Conservation (phyloP, 2,113 vertebrate species). For the Xenus cinereus region DNA sequence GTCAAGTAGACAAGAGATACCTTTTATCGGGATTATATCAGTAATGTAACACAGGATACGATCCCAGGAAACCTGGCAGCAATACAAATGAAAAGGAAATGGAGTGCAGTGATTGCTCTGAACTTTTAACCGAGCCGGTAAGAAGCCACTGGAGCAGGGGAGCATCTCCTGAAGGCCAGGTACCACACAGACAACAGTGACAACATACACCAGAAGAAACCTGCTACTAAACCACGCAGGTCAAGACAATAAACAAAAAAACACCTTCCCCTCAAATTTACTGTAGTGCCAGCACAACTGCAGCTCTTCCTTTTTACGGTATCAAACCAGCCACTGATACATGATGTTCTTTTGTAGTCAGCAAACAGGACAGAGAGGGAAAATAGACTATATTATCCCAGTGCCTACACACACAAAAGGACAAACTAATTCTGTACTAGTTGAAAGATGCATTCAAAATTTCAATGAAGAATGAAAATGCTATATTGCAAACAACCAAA, state of each 20-base stretch:
- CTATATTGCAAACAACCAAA: not conserved
- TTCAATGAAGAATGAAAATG: not conserved
- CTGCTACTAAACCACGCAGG: not conserved
- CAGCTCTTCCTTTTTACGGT: not conserved
- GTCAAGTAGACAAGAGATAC: not conserved
- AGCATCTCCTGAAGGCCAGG: not conserved
- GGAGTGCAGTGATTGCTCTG: not conserved
- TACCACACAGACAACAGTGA: not conserved
- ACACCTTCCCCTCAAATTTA: not conserved
- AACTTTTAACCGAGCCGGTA: not conserved
- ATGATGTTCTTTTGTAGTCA: not conserved
- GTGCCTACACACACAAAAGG: not conserved
- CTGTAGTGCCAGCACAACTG: not conserved
- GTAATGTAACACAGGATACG: not conserved
- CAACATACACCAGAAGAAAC: not conserved
- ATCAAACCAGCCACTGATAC: not conserved
- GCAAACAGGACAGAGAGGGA: not conserved
- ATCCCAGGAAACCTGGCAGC: not conserved
- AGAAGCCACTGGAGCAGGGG: fast-evolving
- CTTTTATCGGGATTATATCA: not conserved
- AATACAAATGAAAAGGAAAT: not conserved
- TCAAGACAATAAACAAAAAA: not conserved
- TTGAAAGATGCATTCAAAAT: not conserved
- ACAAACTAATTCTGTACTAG: not conserved
- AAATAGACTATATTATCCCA: not conserved